Percentiles rank a stretch among this genome's conserved stretches.
These are phyloP conservation scores for Eulithis prunata DNA, from an alignment of 2,888 invertebrate species.

Conservation along the genomic window DNA sequence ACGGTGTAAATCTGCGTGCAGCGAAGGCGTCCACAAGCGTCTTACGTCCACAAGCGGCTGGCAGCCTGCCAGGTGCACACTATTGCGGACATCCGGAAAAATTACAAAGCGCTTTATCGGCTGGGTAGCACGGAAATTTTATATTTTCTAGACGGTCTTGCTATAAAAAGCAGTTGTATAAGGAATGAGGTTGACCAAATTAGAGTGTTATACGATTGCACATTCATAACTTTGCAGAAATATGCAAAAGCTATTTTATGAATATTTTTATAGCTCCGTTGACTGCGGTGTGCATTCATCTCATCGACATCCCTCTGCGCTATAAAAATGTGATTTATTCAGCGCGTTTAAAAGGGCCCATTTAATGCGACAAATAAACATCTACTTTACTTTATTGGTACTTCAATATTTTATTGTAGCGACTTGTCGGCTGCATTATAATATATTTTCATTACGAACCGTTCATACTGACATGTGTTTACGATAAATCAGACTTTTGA, in stretches of 20 bases:
- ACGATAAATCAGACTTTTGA: constrained; percentile 34
- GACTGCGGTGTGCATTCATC: constrained; percentile 9
- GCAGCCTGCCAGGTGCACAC: constrained; percentile 14
- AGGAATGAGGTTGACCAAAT: too few species aligned
- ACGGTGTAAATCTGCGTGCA: constrained; percentile 13
- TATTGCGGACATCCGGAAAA: constrained; percentile 34
- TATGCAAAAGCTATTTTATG: neutral
- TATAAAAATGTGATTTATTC: constrained; percentile 41
- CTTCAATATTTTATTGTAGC: constrained; percentile 40
- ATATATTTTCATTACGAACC: constrained; percentile 31
- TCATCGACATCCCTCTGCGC: constrained; percentile 31
- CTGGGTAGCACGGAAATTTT: constrained; percentile 28
- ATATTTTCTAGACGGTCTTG: neutral
- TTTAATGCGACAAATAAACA: constrained; percentile 43
- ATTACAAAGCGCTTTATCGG: constrained; percentile 31
- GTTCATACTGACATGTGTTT: constrained; percentile 35
- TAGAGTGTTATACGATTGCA: too few species aligned
- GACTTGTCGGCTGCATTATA: constrained; percentile 36
- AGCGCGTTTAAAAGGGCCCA: constrained; percentile 35
- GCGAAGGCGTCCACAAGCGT: constrained; percentile 9
- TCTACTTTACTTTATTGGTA: constrained; percentile 45
- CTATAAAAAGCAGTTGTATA: too few species aligned
- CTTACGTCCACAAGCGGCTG: constrained; percentile 4
- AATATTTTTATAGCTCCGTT: constrained; percentile 3
- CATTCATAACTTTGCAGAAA: too few species aligned